Evolutionary conservation across 2,113 vertebrate species (phyloP), one percentile per base, ranked within the genome.

Genomic region (Eubucco bourcierii): DNA sequence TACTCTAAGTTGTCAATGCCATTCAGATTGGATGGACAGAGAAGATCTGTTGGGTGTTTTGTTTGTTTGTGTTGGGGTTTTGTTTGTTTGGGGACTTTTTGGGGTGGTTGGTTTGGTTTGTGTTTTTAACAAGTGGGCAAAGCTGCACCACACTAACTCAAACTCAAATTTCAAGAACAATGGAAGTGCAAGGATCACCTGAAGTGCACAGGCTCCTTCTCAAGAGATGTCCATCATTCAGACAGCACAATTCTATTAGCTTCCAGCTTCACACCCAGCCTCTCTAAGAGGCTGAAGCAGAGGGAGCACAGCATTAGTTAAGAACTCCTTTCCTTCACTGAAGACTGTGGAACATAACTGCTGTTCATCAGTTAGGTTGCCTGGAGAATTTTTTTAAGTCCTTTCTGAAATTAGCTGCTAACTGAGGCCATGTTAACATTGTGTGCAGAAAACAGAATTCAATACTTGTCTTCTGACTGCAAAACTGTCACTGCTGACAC

Each of bases 11-110:
- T 28, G 7, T 12, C 63, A 46, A 64, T 28, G 7, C 5, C 5
- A 0, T 41, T 65, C n/a, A 83, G 21, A 39, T 0, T 12, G 8
- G 9, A 6, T 41, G 41, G 33, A n/a, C 21, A 53, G 33, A 71
- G 37, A 17, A 80, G 39, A 15, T 28, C 9, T 11, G 7, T 1
- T 68, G 10, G 44, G 44, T n/a, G 41, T 41, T 46, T 46, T 46
- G 44, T 46, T 46, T 18, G 44, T 46, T 46, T 46, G 44, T 17
- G 16, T 44, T 37, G 37, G 10, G 37, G 37, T 37, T 37, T 37
- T 8, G 37, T 37, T 37, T 37, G 37, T 37, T 37, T 37, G 37
- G 37, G 44, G 6, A 8, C 18, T 46, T 46, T 46, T 44, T 44
- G 14, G 44, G 44, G 15, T 41, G 44, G 44, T 46, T 16, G 44